These are phyloP conservation scores for Chaetophractus vellerosus DNA, from an alignment of 2,797 vertebrate species.

Conservation along the genomic window DNA sequence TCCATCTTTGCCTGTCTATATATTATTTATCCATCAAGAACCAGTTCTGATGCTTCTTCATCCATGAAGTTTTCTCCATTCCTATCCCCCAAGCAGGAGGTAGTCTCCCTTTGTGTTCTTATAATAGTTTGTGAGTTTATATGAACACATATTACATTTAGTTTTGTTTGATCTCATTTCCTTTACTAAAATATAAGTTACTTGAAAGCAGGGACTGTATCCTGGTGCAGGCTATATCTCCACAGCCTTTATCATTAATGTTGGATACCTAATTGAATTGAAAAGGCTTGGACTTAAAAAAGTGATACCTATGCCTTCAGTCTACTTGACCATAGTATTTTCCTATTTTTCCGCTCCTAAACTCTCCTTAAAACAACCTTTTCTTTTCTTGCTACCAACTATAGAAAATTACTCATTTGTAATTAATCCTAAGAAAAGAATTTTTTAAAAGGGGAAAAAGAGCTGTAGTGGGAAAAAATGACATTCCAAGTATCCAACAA, in stretches of 20 bases:
- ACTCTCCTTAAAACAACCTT: slow-evolving; percentile 13
- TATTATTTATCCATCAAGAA: slow-evolving; percentile 55
- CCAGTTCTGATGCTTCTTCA: slow-evolving; percentile 30
- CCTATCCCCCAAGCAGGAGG: background rate
- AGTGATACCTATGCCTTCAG: background rate
- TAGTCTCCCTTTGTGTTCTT: slow-evolving; percentile 17
- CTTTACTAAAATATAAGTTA: slow-evolving; percentile 52
- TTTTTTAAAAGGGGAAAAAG: slow-evolving; percentile 25
- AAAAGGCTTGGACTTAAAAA: slow-evolving; percentile 62
- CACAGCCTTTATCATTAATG: slow-evolving; percentile 52
- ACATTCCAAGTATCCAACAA: slow-evolving; percentile 46
- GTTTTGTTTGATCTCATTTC: slow-evolving; percentile 66
- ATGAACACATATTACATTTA: background rate
- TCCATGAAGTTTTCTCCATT: slow-evolving; percentile 14
- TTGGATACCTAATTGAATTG: slow-evolving; percentile 6
- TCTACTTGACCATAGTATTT: slow-evolving; percentile 5
- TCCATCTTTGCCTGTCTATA: slow-evolving; percentile 24
- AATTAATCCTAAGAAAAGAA: slow-evolving; percentile 41
- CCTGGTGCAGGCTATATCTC: background rate
- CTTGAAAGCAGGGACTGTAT: background rate
- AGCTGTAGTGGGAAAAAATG: background rate
- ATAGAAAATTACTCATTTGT: slow-evolving; percentile 18
- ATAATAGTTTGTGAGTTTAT: slow-evolving; percentile 13
- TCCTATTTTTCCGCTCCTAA: slow-evolving; percentile 48
- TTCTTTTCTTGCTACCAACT: slow-evolving; percentile 21